Base-by-base conservation (phyloP, 2,888 invertebrate genomes). In the Eremobia ochroleuca region DNA sequence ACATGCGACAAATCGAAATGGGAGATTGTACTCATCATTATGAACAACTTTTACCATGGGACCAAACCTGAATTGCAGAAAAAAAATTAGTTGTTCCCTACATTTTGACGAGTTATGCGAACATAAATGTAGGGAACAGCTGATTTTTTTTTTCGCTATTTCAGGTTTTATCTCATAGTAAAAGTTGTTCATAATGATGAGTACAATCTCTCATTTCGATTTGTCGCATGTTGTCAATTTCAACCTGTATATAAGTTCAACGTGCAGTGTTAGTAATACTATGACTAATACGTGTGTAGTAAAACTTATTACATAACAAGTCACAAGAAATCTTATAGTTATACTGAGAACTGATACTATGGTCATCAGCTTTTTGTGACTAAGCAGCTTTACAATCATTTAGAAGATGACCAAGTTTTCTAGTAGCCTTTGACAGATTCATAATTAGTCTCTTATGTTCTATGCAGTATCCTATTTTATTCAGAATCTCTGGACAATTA, bases 231-330 rank as follows among this genome's bases (percentile, higher is more conserved):
- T n/a, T n/a, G n/a, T n/a, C n/a, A n/a, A n/a, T n/a, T n/a, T n/a
- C n/a, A n/a, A n/a, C n/a, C n/a, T n/a, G n/a, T 37, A 15, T 58
- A 49, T 46, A 67, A 46, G 76, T 67, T 74, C 25, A 76, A 62
- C 46, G 61, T 46, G 46, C 1, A 2, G 5, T 40, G 37, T 55
- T 61, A n/a, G 65, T 66, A 61, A 61, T 34, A 62, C 62, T 77
- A 58, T 81, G 71, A 78, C 49, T 83, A 83, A 71, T 71, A 61
- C 25, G 8, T 52, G 18, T 62, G 25, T 72, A 78, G 67, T 81
- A 64, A 49, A 71, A 77, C 28, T 37, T 34, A 83, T 78, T 40
- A 67, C 28, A 9, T 64, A 9, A 71, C 78, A 49, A 31, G 70
- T 62, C 5, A 61, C 70, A 49, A 37, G 66, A 81, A 81, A 52